A percentile compares a stretch with the other conserved stretches of the same genome.
These are phyloP conservation scores for Lophotriccus pileatus DNA, from an alignment of 2,797 vertebrate genomes.

Conservation along the genomic window DNA sequence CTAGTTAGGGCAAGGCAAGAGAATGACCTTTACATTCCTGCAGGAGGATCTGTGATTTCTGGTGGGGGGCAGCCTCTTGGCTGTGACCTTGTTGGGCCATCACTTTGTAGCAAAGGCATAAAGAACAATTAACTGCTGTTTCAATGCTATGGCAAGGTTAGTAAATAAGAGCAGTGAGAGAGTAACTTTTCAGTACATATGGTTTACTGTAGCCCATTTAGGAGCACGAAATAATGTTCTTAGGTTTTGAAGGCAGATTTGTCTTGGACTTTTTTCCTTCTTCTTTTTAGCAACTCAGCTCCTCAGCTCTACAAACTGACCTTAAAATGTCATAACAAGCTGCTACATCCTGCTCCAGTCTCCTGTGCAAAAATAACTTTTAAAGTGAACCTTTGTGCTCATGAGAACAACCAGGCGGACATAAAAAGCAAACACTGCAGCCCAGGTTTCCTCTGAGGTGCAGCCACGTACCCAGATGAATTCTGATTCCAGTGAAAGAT, in stretches of 20 bases:
- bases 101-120: background rate
- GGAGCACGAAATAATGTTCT: background rate
- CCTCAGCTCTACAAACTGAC: background rate
- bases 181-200: background rate
- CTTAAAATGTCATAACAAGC: background rate
- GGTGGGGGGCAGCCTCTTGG: background rate
- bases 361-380: background rate
- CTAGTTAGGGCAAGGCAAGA: background rate
- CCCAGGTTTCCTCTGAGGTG: background rate
- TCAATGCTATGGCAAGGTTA: background rate
- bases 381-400: background rate
- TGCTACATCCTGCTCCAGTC: background rate
- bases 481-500: background rate
- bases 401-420: background rate
- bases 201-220: background rate
- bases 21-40: background rate
- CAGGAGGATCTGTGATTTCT: background rate
- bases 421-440: background rate
- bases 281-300: background rate
- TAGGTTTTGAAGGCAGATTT: background rate
- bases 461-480: background rate
- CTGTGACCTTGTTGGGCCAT: background rate
- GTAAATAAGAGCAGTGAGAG: background rate
- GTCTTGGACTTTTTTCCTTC: background rate
- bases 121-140: background rate